A percentile compares a stretch with the other conserved stretches of the same genome.
These are phyloP conservation scores for Frankliniella intonsa DNA, from an alignment of 2,888 invertebrate species.

Conservation along the genomic window DNA sequence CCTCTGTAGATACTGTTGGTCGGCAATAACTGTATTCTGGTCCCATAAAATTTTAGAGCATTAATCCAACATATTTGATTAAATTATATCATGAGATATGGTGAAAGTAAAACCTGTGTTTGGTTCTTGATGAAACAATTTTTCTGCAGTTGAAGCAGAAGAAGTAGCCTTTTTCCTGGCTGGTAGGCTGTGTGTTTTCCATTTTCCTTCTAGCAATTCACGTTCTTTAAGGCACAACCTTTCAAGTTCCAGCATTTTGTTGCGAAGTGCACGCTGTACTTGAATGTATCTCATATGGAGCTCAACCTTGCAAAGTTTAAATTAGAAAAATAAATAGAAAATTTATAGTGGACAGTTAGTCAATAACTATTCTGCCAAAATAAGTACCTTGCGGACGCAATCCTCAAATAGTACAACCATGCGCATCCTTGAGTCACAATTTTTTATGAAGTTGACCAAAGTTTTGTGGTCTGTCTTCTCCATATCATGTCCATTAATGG, in stretches of 20 bases:
- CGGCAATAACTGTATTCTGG: constrained; percentile 57
- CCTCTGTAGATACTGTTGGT: constrained; percentile 77
- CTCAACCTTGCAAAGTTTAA: constrained; percentile 57
- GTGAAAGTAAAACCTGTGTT: not conserved
- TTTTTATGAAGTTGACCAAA: constrained; percentile 86
- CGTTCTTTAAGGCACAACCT: constrained; percentile 74
- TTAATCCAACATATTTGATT: not conserved
- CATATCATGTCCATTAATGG: constrained; percentile 94
- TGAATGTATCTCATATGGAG: constrained; percentile 90
- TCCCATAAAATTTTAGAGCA: constrained; percentile 29
- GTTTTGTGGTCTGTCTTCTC: constrained; percentile 91
- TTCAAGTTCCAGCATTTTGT: constrained; percentile 79
- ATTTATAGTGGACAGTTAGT: constrained; percentile 18
- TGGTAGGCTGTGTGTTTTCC: constrained; percentile 85
- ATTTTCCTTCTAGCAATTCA: constrained; percentile 76
- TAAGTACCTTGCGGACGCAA: constrained; percentile 79
- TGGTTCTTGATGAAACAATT: constrained; percentile 26
- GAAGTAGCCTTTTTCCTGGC: constrained; percentile 68
- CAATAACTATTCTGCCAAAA: constrained; percentile 23
- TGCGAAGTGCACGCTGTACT: constrained; percentile 75
- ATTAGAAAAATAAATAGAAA: constrained; percentile 4
- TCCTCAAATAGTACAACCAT: constrained; percentile 97
- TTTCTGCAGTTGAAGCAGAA: constrained; percentile 48
- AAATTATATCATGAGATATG: not conserved
- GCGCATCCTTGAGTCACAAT: constrained; percentile 83